Base-by-base conservation (phyloP, 2,797 vertebrate species). In the Agapornis canus region DNA sequence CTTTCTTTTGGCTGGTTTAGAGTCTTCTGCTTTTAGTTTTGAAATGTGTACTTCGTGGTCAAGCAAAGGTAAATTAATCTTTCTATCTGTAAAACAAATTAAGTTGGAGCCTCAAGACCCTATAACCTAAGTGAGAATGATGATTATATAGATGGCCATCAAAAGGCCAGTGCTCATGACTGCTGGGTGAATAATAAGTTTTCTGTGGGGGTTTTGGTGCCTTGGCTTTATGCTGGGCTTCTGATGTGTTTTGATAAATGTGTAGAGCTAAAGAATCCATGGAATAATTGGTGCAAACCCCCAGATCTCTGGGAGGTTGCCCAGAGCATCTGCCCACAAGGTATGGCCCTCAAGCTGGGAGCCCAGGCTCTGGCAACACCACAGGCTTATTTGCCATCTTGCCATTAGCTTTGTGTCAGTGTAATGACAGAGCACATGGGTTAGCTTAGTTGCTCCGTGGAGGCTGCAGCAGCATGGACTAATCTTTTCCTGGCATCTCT, bases 201-300 rank as follows among this genome's bases (percentile, higher is more conserved):
- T 84, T 90, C 48, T 57, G 13, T 9, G 19, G 51, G 21, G 9
- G 5, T n/a, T 68, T 95, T 84, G 73, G 48, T 94, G 64, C 45
- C 82, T 90, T 81, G 59, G 42, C 70, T 89, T 88, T 86, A 45
- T 26, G 11, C 54, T 78, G 43, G 40, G 40, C 60, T 87, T 71
- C 65, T 70, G 59, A 52, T 73, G 70, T 32, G 16, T 37, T 76
- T 88, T 96, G 94, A 94, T 94, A 84, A 94, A 94, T 95, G 91
- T 63, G 66, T 57, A 77, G 77, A 94, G 59, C 29, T 79, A 57
- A 70, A 86, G 51, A 40, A 93, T 91, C 72, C 64, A 29, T 76
- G 76, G 40, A 51, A 57, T 82, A 91, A 94, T 82, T 95, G 95
- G 92, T 86, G 3, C 31, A 77, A 31, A 9, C 6, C 35, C 40